A percentile compares a stretch with the other conserved stretches of the same genome.
phyloP scores from a whole-genome alignment of 2,797 vertebrate species.

The Falco rusticolus region DNA sequence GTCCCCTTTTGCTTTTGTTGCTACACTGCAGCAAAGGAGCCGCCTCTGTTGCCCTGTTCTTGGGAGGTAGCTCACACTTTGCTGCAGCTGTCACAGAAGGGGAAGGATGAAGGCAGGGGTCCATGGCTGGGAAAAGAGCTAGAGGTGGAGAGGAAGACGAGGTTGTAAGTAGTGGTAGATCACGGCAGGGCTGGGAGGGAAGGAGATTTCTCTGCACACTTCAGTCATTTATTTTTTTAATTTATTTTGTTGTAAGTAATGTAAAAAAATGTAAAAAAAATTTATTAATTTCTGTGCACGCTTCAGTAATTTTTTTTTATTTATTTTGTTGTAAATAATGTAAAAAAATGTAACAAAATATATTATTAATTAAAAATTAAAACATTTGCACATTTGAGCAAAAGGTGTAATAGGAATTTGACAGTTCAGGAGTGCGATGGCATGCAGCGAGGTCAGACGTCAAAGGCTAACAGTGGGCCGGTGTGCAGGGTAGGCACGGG shows the following conservation, averaged over 20 bases:
- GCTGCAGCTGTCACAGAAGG: background rate
- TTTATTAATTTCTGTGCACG: no score
- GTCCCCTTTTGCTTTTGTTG: background rate
- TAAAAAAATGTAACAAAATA: no score
- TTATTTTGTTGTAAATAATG: no score
- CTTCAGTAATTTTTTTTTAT: no score
- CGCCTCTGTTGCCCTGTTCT: background rate
- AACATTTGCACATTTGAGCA: background rate
- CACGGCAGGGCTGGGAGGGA: background rate
- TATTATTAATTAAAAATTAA: no score
- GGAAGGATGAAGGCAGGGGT: background rate
- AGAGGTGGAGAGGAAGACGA: background rate
- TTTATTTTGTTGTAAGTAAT: no score
- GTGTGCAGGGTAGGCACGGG: background rate
- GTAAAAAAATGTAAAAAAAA: no score
- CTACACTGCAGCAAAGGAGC: background rate
- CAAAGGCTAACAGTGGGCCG: accelerated
- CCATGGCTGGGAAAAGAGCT: background rate
- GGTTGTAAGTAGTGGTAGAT: background rate
- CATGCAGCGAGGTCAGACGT: background rate
- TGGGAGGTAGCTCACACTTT: background rate
- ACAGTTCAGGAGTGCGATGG: accelerated
- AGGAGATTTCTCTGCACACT: background rate
- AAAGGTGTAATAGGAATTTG: background rate
- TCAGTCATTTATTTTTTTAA: background rate